Conservation (phyloP, 2,797 vertebrate genomes). For the Taeniopygia guttata region DNA sequence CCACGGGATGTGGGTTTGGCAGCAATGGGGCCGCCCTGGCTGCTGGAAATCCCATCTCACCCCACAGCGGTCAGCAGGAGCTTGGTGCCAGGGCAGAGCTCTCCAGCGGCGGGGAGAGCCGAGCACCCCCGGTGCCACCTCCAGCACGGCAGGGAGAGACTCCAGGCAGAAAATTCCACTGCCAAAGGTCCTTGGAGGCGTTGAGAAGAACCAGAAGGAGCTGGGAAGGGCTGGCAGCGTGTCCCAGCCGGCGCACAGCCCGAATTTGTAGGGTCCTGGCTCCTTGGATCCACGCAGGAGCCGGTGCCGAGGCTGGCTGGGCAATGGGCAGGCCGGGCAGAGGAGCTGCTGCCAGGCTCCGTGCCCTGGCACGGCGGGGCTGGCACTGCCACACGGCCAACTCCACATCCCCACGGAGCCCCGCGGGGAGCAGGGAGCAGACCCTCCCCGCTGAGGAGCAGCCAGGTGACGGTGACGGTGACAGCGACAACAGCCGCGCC, state of each 20-base stretch:
- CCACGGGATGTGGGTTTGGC: accelerated
- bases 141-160: accelerated
- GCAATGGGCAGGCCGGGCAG: neutral
- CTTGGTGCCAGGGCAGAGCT: neutral
- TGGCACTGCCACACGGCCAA: neutral
- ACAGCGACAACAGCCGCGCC: neutral
- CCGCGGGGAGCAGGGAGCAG: accelerated
- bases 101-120: neutral
- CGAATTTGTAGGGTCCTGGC: neutral
- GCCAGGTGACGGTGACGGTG: neutral
- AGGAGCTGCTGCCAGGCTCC: neutral
- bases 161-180: neutral
- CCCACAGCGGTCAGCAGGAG: accelerated
- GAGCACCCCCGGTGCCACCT: accelerated
- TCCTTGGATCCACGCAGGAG: neutral
- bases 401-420: neutral
- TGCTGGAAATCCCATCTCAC: neutral
- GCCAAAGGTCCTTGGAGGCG: neutral
- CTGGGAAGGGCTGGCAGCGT: neutral
- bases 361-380: neutral
- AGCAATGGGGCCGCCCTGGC: accelerated
- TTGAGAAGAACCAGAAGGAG: neutral
- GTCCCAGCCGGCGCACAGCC: neutral
- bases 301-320: neutral
- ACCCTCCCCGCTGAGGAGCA: neutral